Evolutionary conservation across 2,797 vertebrate genomes (phyloP).

Genomic region (Mormyrus proboscirostris): DNA sequence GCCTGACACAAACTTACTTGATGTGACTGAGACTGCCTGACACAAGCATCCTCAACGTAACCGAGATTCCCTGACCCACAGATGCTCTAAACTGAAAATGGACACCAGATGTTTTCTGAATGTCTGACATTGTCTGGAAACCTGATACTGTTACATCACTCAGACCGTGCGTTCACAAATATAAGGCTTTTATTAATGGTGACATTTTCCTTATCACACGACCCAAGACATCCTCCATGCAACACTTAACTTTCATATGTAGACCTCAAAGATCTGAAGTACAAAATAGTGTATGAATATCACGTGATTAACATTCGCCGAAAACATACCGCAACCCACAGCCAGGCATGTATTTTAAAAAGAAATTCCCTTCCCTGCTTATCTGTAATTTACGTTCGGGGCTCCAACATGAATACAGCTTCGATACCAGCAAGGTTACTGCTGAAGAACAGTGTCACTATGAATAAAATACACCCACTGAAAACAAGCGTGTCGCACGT

Average conservation of each 20-base stretch:
- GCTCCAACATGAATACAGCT: neutral
- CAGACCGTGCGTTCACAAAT: neutral
- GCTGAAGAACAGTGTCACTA: slow-evolving; percentile 4
- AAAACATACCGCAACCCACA: neutral
- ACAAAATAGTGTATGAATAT: neutral
- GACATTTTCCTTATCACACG: neutral
- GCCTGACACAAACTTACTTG: neutral
- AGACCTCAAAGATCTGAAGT: neutral
- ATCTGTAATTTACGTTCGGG: neutral
- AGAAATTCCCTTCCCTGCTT: neutral
- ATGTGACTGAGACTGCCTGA: neutral
- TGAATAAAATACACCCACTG: neutral
- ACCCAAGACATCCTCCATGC: neutral
- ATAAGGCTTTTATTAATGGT: neutral
- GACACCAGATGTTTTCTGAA: neutral
- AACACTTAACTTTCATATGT: neutral
- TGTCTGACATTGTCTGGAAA: neutral
- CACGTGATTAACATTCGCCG: neutral
- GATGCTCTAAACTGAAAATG: neutral
- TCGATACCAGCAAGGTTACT: neutral
- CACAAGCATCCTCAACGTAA: neutral
- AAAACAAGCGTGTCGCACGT: slow-evolving; percentile 9
- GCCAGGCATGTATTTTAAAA: neutral
- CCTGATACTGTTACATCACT: neutral
- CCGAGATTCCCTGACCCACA: neutral